Conservation (phyloP, 2,797 vertebrate genomes). For the Parauchenoglanis punctatus region DNA sequence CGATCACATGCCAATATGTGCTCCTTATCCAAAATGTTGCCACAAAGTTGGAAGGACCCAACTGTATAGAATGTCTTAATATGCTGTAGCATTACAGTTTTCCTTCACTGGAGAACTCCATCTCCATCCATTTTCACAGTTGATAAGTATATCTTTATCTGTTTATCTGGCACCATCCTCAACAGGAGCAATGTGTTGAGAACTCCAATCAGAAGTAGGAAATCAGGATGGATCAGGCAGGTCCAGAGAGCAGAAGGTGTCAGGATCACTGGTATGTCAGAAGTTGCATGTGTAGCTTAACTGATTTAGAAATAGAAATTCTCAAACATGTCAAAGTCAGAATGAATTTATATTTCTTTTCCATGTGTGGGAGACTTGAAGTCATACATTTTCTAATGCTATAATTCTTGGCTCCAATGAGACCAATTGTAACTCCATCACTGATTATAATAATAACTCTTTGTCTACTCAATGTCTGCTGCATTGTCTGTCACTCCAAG, state of each 20-base stretch:
- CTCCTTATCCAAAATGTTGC: background rate
- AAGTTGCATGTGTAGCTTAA: no score
- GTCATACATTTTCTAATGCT: background rate
- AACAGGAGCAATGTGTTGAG: no score
- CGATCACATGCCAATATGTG: background rate
- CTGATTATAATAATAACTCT: background rate
- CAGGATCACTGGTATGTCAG: no score
- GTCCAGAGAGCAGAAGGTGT: no score
- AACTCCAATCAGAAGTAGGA: no score
- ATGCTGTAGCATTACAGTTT: background rate
- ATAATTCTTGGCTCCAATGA: background rate
- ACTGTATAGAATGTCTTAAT: background rate
- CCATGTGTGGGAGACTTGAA: background rate
- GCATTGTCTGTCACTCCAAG: background rate
- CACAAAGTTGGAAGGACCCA: background rate
- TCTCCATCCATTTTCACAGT: no score
- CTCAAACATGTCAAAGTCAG: background rate
- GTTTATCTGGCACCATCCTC: no score
- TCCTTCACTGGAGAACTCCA: background rate
- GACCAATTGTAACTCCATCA: background rate
- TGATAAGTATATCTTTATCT: no score
- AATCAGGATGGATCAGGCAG: no score
- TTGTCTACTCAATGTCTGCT: background rate
- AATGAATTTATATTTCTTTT: background rate
- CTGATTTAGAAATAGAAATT: background rate